These are phyloP conservation scores for Pollenia amentaria DNA, from an alignment of 2,888 invertebrate species.

Conservation along the genomic window DNA sequence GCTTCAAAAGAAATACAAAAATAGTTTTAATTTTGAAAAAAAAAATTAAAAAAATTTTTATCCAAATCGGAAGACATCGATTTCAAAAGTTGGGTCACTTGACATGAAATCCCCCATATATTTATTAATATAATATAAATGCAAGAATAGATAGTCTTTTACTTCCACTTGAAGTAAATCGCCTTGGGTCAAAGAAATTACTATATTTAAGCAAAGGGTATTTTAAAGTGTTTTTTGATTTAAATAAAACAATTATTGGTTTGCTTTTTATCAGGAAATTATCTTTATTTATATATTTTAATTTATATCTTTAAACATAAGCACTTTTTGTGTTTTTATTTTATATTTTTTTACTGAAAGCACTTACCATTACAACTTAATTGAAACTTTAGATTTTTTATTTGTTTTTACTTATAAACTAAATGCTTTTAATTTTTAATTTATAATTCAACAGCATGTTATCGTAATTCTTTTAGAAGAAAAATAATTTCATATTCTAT, in stretches of 20 bases:
- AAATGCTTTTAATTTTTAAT: constrained; percentile 37
- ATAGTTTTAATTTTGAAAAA: no score
- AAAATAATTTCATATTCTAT: constrained; percentile 44
- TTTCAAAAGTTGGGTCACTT: no score
- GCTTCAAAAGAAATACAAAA: no score
- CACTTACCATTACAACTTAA: constrained; percentile 73
- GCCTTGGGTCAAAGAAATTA: no score
- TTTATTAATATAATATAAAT: no score
- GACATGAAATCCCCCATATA: no score
- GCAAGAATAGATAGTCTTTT: no score
- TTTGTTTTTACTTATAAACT: constrained; percentile 46
- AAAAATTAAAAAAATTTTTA: no score
- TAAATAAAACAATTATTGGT: background rate
- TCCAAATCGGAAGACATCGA: no score
- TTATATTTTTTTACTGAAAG: constrained; percentile 62
- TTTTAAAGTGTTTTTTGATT: background rate
- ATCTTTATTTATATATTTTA: constrained; percentile 56
- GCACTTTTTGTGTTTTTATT: constrained; percentile 64
- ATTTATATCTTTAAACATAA: constrained; percentile 60
- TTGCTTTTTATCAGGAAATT: constrained; percentile 59
- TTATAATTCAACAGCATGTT: constrained; percentile 63
- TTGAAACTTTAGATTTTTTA: constrained; percentile 67
- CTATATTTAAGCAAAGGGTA: no score
- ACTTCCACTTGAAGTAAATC: no score
- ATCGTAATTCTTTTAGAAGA: constrained; percentile 37